Evolutionary conservation across 2,888 invertebrate genomes (phyloP), one percentile per base, ranked within the genome.

Genomic region (Actias luna): DNA sequence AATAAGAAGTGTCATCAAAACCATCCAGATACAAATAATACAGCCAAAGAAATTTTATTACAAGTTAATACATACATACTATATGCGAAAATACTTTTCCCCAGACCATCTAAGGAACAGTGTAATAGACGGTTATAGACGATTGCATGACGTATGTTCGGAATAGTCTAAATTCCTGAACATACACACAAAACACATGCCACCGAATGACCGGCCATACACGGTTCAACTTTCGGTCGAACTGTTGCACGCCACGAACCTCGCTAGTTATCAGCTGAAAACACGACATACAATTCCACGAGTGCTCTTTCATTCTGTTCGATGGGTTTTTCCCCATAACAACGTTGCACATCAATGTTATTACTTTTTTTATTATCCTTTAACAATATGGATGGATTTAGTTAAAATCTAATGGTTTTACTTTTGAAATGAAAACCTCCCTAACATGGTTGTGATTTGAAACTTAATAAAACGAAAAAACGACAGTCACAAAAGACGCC

Each of bases 201-300:
- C 16, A 46, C 29, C 1, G 46, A 31, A 60, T 60, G 25, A 16
- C 33, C 22, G 8, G 22, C 27, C 29, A 12, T 16, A 61, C 57
- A 58, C 27, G 16, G 14, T 31, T 31, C 42, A 39, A 55, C 16
- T 52, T 27, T 52, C 72, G 75, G 74, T 76, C 75, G 69, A 67
- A 72, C 69, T 69, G 71, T 75, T 76, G 79, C 77, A 75, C 75
- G 65, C 68, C 70, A 66, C 77, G 76, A 75, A 77, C 67, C 64
- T n/a, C 59, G 67, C 77, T 77, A 81, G 79, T 80, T 83, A 83
- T 82, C 83, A 74, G 74, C 71, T 72, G 76, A 77, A 72, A 74
- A 75, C 82, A 81, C 75, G 27, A 59, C 69, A 70, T 76, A 72
- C 80, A 74, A 77, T 74, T 68, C 68, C 60, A 58, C 39, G 68